Evolutionary conservation across 1,140 invertebrate genomes (phyloP), one percentile per base, ranked within the genome.

Genomic region (Bombus waltoni): DNA sequence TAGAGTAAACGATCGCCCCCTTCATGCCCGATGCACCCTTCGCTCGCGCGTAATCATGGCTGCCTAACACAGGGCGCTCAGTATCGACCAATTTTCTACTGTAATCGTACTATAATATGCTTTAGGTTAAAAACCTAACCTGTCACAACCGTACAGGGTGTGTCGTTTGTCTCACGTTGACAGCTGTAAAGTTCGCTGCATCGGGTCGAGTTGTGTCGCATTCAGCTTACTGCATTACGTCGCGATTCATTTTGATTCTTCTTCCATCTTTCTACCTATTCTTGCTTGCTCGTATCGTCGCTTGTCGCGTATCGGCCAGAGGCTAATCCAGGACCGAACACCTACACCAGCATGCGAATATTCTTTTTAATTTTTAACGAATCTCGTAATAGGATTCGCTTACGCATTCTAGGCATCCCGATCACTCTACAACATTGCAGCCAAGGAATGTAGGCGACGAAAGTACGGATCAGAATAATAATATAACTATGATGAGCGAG

Each of bases 401-500:
- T 80, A 62, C 88, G 72, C 72, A 92, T 94, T 91, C 38, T 84
- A 95, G 95, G 94, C 89, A 94, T 92, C 91, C 91, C 65, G 94
- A 93, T 92, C 91, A 93, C 87, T 87, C 90, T 83, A 94, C 92
- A 53, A 94, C 93, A 87, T 92, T 92, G 78, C 90, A 93, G 81
- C 88, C 93, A 66, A 94, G 93, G 92, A 95, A 96, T 94, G 94
- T 95, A 95, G 96, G 94, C 88, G 96, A 97, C 93, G 96, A 97
- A 93, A 97, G 96, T 68, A 97, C 97, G 80, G 96, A 97, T 93
- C 96, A 97, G 92, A 97, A 97, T 90, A 97, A 97, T 93, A 97
- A 97, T 95, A 97, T 98, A 95, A 98, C 97, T 92, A 98, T 98
- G 98, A 98, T 98, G 78, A 98, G 97, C 90, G 98, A 99, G 95